Evolutionary conservation across 2,797 vertebrate genomes (phyloP).

Genomic region (Salarias fasciatus): DNA sequence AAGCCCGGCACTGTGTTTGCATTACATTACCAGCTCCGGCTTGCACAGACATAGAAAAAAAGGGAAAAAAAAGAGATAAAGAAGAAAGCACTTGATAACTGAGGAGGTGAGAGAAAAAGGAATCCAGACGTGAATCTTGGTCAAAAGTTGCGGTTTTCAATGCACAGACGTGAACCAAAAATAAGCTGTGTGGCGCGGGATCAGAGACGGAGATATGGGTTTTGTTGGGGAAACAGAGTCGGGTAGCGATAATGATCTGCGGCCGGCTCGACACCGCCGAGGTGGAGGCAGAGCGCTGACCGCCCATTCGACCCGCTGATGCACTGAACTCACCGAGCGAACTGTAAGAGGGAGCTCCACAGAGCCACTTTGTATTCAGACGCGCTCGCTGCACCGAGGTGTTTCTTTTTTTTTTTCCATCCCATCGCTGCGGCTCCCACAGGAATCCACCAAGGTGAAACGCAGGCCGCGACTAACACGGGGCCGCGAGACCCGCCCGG

Average conservation of each 20-base stretch:
- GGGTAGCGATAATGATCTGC: conserved; percentile 73
- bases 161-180: conserved; percentile 65
- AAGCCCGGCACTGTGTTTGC: conserved; percentile 41
- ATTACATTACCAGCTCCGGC: conserved; percentile 32
- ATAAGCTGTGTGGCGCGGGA: conserved; percentile 63
- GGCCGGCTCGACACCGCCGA: conserved; percentile 46
- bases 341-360: conserved; percentile 35
- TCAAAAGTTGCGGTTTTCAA: conserved; percentile 34
- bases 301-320: conserved; percentile 43
- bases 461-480: conserved; percentile 28
- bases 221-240: conserved; percentile 70
- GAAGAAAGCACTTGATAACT: conserved; percentile 4
- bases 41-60: neutral
- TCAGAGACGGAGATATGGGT: conserved; percentile 70
- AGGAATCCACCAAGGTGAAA: conserved; percentile 57
- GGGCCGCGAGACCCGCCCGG: too few relatives aligned
- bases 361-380: conserved; percentile 53
- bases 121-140: too few relatives aligned
- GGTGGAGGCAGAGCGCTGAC: conserved; percentile 34
- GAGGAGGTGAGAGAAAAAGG: neutral
- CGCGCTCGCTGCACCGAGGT: conserved; percentile 43
- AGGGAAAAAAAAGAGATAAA: neutral
- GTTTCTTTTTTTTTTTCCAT: conserved; percentile 25
- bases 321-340: conserved; percentile 50
- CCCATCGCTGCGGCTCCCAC: conserved; percentile 31